Percentiles rank a stretch among this genome's conserved stretches.
These are phyloP conservation scores for Phataginus tetradactyla DNA, from an alignment of 2,797 vertebrate species.

Conservation along the genomic window DNA sequence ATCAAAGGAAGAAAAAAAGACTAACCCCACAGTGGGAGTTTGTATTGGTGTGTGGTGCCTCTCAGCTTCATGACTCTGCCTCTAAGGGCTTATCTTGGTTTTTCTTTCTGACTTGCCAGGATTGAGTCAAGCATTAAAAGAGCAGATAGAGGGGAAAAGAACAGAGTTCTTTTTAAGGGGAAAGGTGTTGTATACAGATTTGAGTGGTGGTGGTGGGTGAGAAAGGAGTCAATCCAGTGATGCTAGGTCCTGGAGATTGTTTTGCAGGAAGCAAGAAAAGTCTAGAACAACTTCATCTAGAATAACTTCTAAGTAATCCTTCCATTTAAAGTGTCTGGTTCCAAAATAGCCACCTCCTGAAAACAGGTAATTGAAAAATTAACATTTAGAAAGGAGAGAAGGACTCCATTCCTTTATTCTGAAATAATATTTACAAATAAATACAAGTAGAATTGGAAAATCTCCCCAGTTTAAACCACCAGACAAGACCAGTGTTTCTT, in stretches of 20 bases:
- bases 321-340: neutral
- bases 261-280: neutral
- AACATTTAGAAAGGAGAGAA: neutral
- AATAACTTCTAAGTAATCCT: neutral
- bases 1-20: neutral
- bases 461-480: neutral
- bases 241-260: neutral
- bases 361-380: neutral
- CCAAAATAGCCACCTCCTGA: neutral
- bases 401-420: neutral
- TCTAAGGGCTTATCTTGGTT: neutral
- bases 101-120: neutral
- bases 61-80: neutral
- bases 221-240: neutral
- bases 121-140: neutral
- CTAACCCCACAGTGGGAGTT: neutral
- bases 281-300: neutral
- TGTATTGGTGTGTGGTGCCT: neutral
- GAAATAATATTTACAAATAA: neutral
- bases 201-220: too few relatives aligned
- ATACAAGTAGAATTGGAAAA: neutral
- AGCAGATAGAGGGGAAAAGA: neutral
- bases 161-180: neutral
- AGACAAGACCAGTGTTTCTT: neutral
- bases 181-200: neutral